Conservation (phyloP, 1,140 invertebrate species). For the Pemphigus obesinymphae region DNA sequence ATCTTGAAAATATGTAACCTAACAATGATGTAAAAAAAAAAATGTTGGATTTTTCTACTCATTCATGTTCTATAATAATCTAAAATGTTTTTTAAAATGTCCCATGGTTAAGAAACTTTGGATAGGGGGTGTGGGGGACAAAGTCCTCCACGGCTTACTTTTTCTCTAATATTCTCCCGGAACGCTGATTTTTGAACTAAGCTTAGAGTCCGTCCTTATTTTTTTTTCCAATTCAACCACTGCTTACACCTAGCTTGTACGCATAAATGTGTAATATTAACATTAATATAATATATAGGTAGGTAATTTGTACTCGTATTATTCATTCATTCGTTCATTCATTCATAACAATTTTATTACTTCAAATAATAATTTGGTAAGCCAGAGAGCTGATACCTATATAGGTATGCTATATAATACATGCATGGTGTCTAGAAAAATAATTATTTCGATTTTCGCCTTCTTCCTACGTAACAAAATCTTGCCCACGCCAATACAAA, state of each 20-base stretch:
- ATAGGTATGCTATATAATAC: background rate
- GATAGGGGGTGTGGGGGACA: no score
- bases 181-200: background rate
- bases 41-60: no score
- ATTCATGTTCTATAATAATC: no score
- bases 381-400: no score
- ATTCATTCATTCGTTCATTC: background rate
- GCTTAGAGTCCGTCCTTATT: no score
- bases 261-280: background rate
- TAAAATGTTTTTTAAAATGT: background rate
- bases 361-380: conserved; percentile 9
- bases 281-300: background rate
- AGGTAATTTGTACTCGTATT: background rate
- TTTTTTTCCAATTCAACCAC: no score
- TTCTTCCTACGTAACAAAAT: conserved; percentile 14
- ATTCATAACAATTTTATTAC: conserved; percentile 23
- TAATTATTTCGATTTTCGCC: conserved; percentile 29
- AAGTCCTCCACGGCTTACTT: no score
- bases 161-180: no score
- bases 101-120: no score
- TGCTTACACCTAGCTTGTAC: background rate
- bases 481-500: conserved; percentile 15
- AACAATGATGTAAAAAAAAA: no score
- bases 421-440: conserved; percentile 15
- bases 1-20: no score